Evolutionary conservation across 2,888 invertebrate species (phyloP).

Genomic region (Brassicogethes aeneus): DNA sequence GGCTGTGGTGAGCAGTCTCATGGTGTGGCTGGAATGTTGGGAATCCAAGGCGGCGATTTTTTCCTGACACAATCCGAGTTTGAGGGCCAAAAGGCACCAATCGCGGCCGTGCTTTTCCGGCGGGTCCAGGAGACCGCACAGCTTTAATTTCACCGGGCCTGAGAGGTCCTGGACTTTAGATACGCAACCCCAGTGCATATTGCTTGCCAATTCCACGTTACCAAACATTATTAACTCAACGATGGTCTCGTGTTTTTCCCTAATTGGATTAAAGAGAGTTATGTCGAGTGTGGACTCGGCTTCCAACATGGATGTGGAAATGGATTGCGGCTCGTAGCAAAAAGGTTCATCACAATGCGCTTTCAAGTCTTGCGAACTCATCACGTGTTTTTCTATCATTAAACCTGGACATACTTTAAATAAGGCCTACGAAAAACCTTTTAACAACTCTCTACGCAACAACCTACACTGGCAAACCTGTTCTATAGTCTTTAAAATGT

Average conservation of each 20-base stretch:
- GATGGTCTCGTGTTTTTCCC: constrained; percentile 47
- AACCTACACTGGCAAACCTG: constrained; percentile 36
- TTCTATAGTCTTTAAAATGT: constrained; percentile 53
- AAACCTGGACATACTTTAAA: constrained; percentile 59
- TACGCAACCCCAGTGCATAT: constrained; percentile 46
- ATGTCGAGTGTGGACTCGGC: constrained; percentile 39
- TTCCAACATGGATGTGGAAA: constrained; percentile 38
- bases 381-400: constrained; percentile 53
- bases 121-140: constrained; percentile 62
- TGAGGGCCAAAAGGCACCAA: constrained; percentile 67
- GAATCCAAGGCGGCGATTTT: constrained; percentile 38
- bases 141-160: constrained; percentile 48
- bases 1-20: constrained; percentile 34
- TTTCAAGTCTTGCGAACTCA: constrained; percentile 52
- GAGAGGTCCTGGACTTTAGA: constrained; percentile 52
- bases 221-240: constrained; percentile 51
- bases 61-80: constrained; percentile 47
- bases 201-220: constrained; percentile 31
- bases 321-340: constrained; percentile 37
- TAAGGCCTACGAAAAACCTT: constrained; percentile 43
- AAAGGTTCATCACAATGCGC: constrained; percentile 36
- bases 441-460: not conserved
- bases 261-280: constrained; percentile 40
- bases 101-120: constrained; percentile 65
- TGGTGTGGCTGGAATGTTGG: constrained; percentile 38